Percentiles rank a stretch among this genome's conserved stretches.
Conservation (phyloP, 2,888 invertebrate species). For the Nephrotoma appendiculata region DNA sequence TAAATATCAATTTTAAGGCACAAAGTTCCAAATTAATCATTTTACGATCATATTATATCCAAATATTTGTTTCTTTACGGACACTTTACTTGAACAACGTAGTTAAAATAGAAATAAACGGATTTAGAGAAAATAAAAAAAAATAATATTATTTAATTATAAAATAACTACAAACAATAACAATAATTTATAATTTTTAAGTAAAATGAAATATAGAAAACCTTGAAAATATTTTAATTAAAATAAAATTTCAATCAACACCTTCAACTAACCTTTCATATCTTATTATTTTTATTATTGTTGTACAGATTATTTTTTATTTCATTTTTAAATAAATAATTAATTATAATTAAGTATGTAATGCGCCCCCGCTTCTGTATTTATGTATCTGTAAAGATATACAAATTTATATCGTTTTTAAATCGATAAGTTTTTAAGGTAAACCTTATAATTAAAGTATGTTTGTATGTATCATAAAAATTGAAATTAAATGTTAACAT, state of each 20-base stretch:
- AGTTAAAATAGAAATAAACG: not conserved
- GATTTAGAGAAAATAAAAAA: not conserved
- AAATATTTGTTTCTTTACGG: not conserved
- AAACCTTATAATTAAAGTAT: not conserved
- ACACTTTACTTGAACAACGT: not conserved
- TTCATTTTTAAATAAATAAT: not conserved
- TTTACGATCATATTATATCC: not conserved
- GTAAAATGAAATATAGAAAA: not conserved
- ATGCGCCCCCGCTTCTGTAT: not conserved
- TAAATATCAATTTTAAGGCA: not conserved
- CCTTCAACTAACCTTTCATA: not conserved
- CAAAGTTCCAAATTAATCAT: not conserved
- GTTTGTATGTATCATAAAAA: not conserved
- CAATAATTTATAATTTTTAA: not conserved
- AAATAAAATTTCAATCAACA: not conserved
- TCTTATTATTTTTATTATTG: not conserved
- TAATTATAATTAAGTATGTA: not conserved
- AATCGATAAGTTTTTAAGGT: not conserved
- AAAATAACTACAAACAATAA: not conserved
- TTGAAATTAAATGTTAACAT: not conserved
- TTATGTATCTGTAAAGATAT: not conserved
- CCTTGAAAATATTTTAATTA: not conserved
- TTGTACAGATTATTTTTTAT: not conserved
- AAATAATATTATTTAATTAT: not conserved
- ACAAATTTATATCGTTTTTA: not conserved